Conservation (phyloP, 1,140 invertebrate species). For the Acromyrmex echinatior region DNA sequence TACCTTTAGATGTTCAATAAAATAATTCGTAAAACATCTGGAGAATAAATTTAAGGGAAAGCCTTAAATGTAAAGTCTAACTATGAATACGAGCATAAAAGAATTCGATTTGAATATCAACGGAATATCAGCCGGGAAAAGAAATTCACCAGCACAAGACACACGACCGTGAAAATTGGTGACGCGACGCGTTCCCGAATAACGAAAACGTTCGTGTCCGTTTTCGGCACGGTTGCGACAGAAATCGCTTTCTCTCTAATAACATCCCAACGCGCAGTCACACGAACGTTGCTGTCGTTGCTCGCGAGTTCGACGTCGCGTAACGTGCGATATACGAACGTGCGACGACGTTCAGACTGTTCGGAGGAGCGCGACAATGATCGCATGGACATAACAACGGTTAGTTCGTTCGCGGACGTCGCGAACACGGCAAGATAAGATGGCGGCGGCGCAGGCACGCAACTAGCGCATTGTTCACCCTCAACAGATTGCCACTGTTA, state of each 20-base stretch:
- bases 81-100: no score
- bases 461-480: slow-evolving; percentile 48
- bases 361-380: slow-evolving; percentile 33
- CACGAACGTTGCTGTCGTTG: slow-evolving; percentile 56
- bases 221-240: slow-evolving; percentile 65
- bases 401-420: slow-evolving; percentile 23
- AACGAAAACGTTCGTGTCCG: slow-evolving; percentile 45
- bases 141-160: slow-evolving; percentile 50
- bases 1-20: no score
- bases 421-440: slow-evolving; percentile 66
- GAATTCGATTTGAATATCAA: not conserved
- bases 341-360: slow-evolving; percentile 34
- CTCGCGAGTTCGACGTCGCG: slow-evolving; percentile 28
- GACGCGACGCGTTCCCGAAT: slow-evolving; percentile 10
- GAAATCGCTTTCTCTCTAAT: slow-evolving; percentile 76
- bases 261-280: slow-evolving; percentile 53
- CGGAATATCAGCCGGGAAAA: not conserved
- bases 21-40: no score
- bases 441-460: slow-evolving; percentile 49
- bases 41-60: no score
- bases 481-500: not conserved
- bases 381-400: slow-evolving; percentile 62
- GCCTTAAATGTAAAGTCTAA: no score
- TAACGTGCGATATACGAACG: slow-evolving; percentile 46
- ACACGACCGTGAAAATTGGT: slow-evolving; percentile 54